A percentile compares a stretch with the other conserved stretches of the same genome.
Evolutionary conservation across 2,888 invertebrate genomes (phyloP).

Genomic region (Phrixothrix hirtus): DNA sequence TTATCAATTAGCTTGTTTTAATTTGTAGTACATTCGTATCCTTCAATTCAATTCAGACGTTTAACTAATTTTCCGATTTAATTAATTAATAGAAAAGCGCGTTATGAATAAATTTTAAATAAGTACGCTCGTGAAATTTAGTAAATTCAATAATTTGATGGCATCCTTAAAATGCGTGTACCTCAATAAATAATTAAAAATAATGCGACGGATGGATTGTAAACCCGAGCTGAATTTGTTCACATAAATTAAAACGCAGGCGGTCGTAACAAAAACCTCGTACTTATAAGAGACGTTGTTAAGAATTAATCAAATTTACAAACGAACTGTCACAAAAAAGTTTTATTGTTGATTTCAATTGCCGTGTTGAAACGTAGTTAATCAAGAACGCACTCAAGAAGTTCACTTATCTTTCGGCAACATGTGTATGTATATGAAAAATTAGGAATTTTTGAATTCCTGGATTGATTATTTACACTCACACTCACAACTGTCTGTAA

Average conservation of each 20-base stretch:
- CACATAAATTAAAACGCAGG: constrained; percentile 24
- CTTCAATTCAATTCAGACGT: no score
- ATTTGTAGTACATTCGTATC: no score
- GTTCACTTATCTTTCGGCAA: neutral
- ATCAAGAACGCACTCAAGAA: constrained; percentile 3
- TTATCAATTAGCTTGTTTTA: no score
- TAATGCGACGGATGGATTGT: constrained; percentile 19
- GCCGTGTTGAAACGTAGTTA: constrained; percentile 9
- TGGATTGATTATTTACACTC: no score
- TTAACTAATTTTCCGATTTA: no score
- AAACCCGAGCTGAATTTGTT: constrained; percentile 10
- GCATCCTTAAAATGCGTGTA: constrained; percentile 16
- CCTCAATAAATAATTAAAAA: constrained; percentile 24
- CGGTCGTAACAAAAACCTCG: constrained; percentile 10
- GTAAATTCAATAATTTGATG: no score
- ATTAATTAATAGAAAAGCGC: no score
- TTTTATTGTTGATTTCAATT: constrained; percentile 10
- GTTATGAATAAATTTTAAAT: no score
- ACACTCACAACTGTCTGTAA: no score
- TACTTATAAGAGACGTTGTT: constrained; percentile 8
- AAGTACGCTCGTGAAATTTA: no score
- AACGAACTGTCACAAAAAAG: constrained; percentile 14
- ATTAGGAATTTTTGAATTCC: no score
- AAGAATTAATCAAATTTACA: constrained; percentile 19
- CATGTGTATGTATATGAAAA: no score